Evolutionary conservation across 2,888 invertebrate species (phyloP).

Genomic region (Cryptophagus acutangulus): DNA sequence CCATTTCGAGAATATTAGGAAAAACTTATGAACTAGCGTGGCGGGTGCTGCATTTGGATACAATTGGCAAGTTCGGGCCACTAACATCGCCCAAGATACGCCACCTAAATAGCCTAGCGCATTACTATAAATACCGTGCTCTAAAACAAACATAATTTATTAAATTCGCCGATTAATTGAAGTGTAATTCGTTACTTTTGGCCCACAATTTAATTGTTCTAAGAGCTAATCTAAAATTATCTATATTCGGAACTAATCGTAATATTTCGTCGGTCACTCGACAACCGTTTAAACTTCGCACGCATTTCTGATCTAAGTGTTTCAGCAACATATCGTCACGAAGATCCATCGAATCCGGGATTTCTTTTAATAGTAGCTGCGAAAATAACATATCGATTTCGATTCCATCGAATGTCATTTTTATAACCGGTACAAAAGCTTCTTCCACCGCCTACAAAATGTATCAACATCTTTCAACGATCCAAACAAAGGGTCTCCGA

Average conservation of each 20-base stretch:
- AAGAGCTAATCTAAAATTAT: constrained; percentile 88
- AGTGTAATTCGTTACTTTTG: constrained; percentile 65
- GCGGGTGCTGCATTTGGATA: constrained; percentile 96
- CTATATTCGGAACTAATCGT: constrained; percentile 88
- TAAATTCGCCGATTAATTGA: not conserved
- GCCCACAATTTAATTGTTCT: constrained; percentile 98
- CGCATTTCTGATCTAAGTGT: constrained; percentile 94
- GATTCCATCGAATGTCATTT: constrained; percentile 97
- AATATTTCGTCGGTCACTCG: constrained; percentile 98
- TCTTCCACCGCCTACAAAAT: constrained; percentile 78
- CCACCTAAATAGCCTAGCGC: constrained; percentile 96
- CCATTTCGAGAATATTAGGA: constrained; percentile 97
- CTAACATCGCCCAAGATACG: constrained; percentile 99
- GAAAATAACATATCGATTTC: constrained; percentile 99
- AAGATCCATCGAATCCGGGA: constrained; percentile 85
- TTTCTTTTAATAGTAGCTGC: constrained; percentile 87
- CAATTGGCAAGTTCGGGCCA: constrained; percentile 95
- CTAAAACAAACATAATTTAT: constrained; percentile 49
- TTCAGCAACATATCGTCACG: constrained; percentile 86
- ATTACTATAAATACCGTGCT: constrained; percentile 97
- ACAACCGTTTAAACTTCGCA: constrained; percentile 94
- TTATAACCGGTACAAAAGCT: constrained; percentile 98
- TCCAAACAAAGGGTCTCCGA: no score
- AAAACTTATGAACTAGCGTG: constrained; percentile 95
- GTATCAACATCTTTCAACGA: no score